Evolutionary conservation across 2,113 vertebrate genomes (phyloP).

Genomic region (Neomonachus schauinslandi): DNA sequence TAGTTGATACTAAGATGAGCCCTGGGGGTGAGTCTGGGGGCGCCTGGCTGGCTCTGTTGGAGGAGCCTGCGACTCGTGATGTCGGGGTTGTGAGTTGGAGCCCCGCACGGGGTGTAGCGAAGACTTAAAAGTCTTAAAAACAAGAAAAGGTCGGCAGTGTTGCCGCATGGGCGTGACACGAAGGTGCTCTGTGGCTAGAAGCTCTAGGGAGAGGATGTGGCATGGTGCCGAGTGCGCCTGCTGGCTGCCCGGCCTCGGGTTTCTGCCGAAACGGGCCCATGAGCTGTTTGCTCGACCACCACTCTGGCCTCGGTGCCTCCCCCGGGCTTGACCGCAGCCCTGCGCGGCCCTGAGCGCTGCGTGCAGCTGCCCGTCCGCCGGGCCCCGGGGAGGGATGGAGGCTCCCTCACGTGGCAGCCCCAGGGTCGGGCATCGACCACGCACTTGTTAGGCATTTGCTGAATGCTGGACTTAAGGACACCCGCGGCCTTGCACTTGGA

Average conservation of each 20-base stretch:
- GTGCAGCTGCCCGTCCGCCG: neutral
- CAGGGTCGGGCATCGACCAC: accelerated
- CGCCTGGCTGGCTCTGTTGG: neutral
- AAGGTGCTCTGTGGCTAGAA: neutral
- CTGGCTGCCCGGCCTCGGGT: too few species aligned
- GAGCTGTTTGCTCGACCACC: neutral
- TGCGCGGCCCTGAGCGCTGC: neutral
- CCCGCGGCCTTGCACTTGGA: neutral
- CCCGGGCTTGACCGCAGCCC: neutral
- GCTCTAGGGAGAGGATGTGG: neutral
- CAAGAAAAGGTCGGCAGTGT: neutral
- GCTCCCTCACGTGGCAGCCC: neutral
- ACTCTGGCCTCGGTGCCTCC: neutral
- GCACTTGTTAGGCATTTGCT: neutral
- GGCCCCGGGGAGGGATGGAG: neutral
- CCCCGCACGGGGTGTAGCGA: neutral
- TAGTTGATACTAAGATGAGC: neutral
- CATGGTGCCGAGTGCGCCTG: accelerated
- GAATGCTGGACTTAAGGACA: neutral
- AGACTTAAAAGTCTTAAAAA: neutral
- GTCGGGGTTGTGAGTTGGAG: neutral
- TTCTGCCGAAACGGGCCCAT: neutral
- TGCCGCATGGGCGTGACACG: too few species aligned
- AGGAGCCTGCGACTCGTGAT: neutral
- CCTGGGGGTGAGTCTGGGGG: neutral